These are phyloP conservation scores for Limonius californicus DNA, from an alignment of 1,140 invertebrate species.

Conservation along the genomic window DNA sequence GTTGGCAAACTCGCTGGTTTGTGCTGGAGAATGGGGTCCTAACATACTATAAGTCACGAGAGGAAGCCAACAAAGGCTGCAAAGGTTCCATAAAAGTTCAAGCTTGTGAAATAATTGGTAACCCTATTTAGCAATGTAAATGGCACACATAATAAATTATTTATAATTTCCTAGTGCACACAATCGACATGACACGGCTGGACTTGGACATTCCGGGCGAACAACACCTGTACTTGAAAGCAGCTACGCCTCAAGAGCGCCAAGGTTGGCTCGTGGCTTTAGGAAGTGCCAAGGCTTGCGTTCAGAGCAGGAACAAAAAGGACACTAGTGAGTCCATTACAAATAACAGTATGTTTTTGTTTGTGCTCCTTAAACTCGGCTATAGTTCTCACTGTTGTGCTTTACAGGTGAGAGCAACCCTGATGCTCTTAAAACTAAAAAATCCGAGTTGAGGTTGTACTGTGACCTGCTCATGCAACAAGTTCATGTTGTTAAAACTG, in stretches of 20 bases:
- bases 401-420: slow-evolving; percentile 42
- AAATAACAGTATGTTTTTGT: neutral
- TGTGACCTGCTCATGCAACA: slow-evolving; percentile 83
- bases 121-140: no score
- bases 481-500: slow-evolving; percentile 72
- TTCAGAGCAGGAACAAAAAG: slow-evolving; percentile 50
- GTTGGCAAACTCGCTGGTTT: slow-evolving; percentile 85
- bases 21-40: slow-evolving; percentile 74
- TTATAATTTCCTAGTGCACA: slow-evolving; percentile 65
- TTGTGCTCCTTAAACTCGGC: no score
- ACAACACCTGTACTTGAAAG: slow-evolving; percentile 75
- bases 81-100: slow-evolving; percentile 80
- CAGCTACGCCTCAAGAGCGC: slow-evolving; percentile 68
- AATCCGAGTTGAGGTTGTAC: slow-evolving; percentile 73
- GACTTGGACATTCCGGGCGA: slow-evolving; percentile 79
- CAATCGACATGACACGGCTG: slow-evolving; percentile 65
- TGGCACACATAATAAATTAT: no score
- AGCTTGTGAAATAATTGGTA: slow-evolving; percentile 79
- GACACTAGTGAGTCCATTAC: slow-evolving; percentile 44
- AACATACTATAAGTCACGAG: slow-evolving; percentile 79
- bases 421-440: slow-evolving; percentile 65
- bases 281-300: slow-evolving; percentile 75
- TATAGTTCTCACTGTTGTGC: no score
- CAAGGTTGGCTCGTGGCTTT: slow-evolving; percentile 79
- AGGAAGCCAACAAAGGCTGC: slow-evolving; percentile 78